Percentiles rank a stretch among this genome's conserved stretches.
phyloP scores from a whole-genome alignment of 2,888 invertebrate genomes.

The Leptinotarsa rubiginosa region DNA sequence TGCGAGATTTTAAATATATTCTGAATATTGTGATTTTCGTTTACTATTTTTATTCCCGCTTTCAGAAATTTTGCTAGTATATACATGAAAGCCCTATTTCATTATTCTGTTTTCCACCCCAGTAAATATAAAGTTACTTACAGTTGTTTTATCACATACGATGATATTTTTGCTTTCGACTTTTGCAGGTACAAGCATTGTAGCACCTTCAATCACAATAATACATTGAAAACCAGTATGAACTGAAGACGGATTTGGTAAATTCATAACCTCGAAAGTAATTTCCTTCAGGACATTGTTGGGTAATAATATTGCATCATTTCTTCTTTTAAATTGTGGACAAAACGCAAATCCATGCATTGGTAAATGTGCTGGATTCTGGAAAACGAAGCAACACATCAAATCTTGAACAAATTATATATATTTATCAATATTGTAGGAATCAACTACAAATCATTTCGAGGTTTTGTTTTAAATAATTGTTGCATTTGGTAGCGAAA shows the following conservation, averaged over 20 bases:
- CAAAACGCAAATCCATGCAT: conserved; percentile 76
- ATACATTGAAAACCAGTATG: conserved; percentile 93
- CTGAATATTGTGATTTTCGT: too few species aligned
- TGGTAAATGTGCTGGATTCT: conserved; percentile 71
- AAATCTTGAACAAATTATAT: background rate
- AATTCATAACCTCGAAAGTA: conserved; percentile 88
- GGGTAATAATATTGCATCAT: conserved; percentile 82
- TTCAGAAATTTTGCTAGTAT: too few species aligned
- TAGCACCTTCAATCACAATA: conserved; percentile 89
- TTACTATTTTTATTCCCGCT: too few species aligned
- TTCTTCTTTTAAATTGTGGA: conserved; percentile 82
- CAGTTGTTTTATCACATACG: conserved; percentile 91
- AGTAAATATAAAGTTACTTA: conserved; percentile 60
- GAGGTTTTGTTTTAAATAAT: too few species aligned
- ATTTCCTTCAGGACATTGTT: conserved; percentile 92
- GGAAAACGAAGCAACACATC: conserved; percentile 52
- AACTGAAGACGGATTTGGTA: conserved; percentile 89
- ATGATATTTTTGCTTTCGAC: conserved; percentile 84
- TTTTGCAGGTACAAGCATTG: conserved; percentile 88
- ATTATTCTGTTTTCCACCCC: too few species aligned
- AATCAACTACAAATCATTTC: too few species aligned
- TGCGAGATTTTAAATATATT: too few species aligned
- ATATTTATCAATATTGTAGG: background rate
- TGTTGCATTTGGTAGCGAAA: too few species aligned
- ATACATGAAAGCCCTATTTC: too few species aligned